These are phyloP conservation scores for Chromoteleia sp. DNA, from an alignment of 2,888 invertebrate genomes.

Conservation along the genomic window DNA sequence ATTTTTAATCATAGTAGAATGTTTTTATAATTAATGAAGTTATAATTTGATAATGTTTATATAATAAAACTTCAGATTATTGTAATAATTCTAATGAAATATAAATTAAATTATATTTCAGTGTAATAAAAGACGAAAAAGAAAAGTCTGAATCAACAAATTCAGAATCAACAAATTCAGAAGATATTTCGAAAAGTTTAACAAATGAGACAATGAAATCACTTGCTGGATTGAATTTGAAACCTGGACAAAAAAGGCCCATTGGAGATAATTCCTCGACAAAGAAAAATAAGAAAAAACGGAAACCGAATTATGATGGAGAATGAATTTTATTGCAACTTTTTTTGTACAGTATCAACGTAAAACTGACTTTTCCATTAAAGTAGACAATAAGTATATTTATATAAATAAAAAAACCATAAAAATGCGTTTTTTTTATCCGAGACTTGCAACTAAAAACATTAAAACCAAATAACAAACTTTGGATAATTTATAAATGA, in stretches of 20 bases:
- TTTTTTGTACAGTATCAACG: constrained; percentile 13
- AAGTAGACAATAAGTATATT: constrained; percentile 3
- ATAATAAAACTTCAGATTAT: not conserved
- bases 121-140: constrained; percentile 5
- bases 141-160: not conserved
- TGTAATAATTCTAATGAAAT: not conserved
- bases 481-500: too few species aligned
- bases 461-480: too few species aligned
- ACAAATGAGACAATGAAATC: constrained; percentile 47
- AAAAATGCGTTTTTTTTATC: constrained; percentile 1
- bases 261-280: constrained; percentile 6
- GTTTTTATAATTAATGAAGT: not conserved
- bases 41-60: not conserved
- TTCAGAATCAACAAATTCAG: not conserved
- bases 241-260: constrained; percentile 54
- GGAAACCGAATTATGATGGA: constrained; percentile 1
- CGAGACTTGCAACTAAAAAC: too few species aligned
- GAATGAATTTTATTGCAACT: constrained; percentile 29
- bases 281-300: constrained; percentile 39
- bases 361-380: not conserved
- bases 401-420: constrained; percentile 11
- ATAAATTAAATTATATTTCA: constrained; percentile 1
- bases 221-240: constrained; percentile 45
- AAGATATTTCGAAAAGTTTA: constrained; percentile 32
- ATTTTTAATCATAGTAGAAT: too few species aligned